phyloP scores from a whole-genome alignment of 2,797 vertebrate species.

The Cossypha niveicapilla region DNA sequence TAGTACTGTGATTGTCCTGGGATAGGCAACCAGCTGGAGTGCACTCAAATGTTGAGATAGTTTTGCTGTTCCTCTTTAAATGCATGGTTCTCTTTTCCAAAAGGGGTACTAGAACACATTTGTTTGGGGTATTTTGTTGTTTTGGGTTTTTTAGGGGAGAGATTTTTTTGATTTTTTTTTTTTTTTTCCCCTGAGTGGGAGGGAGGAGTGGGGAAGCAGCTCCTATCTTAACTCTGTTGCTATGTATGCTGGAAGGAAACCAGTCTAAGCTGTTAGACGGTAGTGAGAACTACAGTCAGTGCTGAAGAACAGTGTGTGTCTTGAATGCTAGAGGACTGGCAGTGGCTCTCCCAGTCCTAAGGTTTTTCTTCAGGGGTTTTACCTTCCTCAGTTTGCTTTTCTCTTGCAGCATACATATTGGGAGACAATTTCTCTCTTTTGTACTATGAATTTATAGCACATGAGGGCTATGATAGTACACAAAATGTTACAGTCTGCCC shows the following conservation, averaged over 20 bases:
- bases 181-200: not conserved
- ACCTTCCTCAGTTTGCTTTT: not conserved
- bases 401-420: not conserved
- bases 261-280: not conserved
- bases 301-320: not conserved
- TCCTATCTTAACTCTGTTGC: not conserved
- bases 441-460: not conserved
- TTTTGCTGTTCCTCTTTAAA: not conserved
- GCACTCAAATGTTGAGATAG: not conserved
- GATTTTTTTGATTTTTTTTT: rapidly evolving
- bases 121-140: not conserved
- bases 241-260: not conserved
- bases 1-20: not conserved
- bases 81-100: not conserved
- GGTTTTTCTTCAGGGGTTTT: not conserved
- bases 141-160: rapidly evolving
- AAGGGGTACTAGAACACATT: not conserved
- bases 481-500: not conserved
- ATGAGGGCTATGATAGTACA: not conserved
- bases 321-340: not conserved
- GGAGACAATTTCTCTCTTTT: not conserved
- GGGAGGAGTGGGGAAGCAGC: not conserved
- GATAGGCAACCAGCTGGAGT: not conserved
- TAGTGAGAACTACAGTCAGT: not conserved
- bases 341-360: not conserved